These are phyloP conservation scores for Leucoraja ocellata DNA, from an alignment of 2,797 vertebrate genomes.

Conservation along the genomic window DNA sequence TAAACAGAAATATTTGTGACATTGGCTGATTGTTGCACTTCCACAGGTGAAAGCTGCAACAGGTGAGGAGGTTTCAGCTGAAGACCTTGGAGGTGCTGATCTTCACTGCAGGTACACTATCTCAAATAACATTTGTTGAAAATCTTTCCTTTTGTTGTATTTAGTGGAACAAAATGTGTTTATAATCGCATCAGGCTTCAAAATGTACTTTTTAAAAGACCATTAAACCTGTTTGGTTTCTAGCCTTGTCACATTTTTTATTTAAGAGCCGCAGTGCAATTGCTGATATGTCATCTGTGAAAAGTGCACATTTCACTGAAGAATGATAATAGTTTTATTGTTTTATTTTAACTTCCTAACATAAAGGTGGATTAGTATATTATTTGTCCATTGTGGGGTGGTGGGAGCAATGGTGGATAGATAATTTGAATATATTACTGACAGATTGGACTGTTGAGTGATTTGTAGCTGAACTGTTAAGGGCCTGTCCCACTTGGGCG, in stretches of 20 bases:
- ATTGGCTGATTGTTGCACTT: not conserved
- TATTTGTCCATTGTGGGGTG: not conserved
- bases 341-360: not conserved
- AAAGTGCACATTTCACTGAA: not conserved
- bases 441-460: not conserved
- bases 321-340: not conserved
- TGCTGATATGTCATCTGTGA: not conserved
- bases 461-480: not conserved
- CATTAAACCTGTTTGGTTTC: not conserved
- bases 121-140: not conserved
- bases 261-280: not conserved
- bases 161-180: constrained; percentile 39
- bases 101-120: constrained; percentile 83
- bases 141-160: not conserved
- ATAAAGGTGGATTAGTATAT: not conserved
- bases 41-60: constrained; percentile 92
- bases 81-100: constrained; percentile 92
- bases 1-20: constrained; percentile 14
- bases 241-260: not conserved
- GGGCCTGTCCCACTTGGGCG: too few species aligned
- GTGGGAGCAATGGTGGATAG: not conserved
- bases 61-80: constrained; percentile 89
- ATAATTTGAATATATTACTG: not conserved
- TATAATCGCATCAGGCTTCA: not conserved
- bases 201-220: not conserved